Conservation (phyloP, 1,140 invertebrate species). For the Aphis craccivora region DNA sequence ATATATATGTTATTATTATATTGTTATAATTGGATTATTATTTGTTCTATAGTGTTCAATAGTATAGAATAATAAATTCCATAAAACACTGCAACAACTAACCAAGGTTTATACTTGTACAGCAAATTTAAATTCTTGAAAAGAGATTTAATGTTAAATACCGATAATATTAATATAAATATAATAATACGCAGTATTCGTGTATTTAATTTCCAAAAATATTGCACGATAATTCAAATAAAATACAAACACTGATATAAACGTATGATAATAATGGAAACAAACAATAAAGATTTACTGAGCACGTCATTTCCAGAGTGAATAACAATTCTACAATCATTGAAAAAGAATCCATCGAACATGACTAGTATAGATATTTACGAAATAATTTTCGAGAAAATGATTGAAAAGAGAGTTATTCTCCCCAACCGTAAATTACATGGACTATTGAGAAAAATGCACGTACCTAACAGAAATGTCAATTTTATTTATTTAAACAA, state of each 20-base stretch:
- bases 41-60: background rate
- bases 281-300: background rate
- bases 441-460: background rate
- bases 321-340: slow-evolving; percentile 26
- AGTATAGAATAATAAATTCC: background rate
- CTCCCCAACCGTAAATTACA: background rate
- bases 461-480: background rate
- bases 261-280: background rate
- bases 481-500: slow-evolving; percentile 1
- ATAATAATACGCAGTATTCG: background rate
- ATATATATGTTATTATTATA: too few species aligned
- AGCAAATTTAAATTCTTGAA: background rate
- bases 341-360: slow-evolving; percentile 12
- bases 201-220: background rate
- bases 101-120: background rate
- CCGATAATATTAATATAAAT: background rate
- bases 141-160: background rate
- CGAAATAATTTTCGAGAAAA: slow-evolving; percentile 25
- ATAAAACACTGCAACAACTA: background rate
- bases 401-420: slow-evolving; percentile 30
- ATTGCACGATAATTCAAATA: background rate
- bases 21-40: background rate
- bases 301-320: background rate
- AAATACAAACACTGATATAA: background rate
- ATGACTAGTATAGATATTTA: background rate